Conservation (phyloP, 2,113 vertebrate species). For the Procavia capensis region DNA sequence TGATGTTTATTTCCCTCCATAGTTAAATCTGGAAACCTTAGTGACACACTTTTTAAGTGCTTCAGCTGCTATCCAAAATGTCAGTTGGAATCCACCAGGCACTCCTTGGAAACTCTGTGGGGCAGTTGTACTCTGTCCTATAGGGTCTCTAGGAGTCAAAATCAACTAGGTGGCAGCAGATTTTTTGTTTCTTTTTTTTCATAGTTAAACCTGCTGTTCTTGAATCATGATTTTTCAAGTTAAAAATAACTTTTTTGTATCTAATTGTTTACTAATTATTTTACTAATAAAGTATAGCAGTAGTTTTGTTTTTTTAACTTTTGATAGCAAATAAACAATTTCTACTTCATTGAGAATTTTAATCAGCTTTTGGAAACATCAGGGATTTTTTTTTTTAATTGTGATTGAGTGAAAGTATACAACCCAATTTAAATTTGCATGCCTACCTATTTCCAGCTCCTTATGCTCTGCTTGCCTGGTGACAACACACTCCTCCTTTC, state of each 20-base stretch:
- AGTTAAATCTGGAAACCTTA: neutral
- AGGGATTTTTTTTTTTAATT: no score
- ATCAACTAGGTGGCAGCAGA: no score
- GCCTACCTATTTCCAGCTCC: no score
- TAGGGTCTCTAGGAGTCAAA: neutral
- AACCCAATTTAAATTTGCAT: no score
- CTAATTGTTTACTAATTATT: slow-evolving; percentile 25
- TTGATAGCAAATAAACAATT: slow-evolving; percentile 18
- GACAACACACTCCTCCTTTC: no score
- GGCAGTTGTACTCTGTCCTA: neutral
- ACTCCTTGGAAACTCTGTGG: no score
- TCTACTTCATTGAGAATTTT: slow-evolving; percentile 30
- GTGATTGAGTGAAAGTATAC: no score
- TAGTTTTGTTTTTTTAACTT: slow-evolving; percentile 26
- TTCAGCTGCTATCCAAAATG: no score
- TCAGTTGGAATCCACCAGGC: no score
- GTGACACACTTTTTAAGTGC: no score
- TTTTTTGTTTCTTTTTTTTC: neutral
- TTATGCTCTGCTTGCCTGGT: no score
- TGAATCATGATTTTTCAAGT: slow-evolving; percentile 2
- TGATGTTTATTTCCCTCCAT: neutral
- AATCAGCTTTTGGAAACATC: neutral
- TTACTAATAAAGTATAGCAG: neutral
- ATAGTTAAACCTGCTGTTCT: neutral
- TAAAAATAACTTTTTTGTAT: neutral